Percentiles rank a stretch among this genome's conserved stretches.
Conservation (phyloP, 1,140 invertebrate genomes). For the Brachionus koreanus region DNA sequence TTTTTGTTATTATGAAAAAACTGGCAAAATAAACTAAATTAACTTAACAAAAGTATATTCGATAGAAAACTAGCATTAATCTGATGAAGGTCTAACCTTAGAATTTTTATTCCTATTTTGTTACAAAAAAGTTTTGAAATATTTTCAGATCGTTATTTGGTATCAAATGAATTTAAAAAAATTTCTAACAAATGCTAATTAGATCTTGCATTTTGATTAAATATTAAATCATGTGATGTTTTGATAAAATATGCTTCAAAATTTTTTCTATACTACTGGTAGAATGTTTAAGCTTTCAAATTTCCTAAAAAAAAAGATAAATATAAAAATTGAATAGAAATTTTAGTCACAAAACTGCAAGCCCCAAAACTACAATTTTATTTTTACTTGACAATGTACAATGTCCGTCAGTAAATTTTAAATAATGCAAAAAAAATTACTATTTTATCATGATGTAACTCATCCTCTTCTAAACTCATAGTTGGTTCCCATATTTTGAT, state of each 20-base stretch:
- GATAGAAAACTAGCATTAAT: not conserved
- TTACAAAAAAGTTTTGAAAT: not conserved
- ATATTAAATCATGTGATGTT: too few relatives aligned
- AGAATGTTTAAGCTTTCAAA: not conserved
- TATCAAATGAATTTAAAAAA: not conserved
- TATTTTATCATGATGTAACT: not conserved
- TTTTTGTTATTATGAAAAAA: too few relatives aligned
- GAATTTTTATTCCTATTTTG: not conserved
- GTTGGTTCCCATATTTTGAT: slow-evolving; percentile 77
- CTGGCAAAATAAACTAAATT: not conserved
- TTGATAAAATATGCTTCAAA: too few relatives aligned
- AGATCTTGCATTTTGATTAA: too few relatives aligned
- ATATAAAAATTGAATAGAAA: not conserved
- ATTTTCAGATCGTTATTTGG: not conserved
- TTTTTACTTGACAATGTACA: too few relatives aligned
- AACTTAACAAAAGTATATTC: not conserved
- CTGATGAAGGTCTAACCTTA: not conserved
- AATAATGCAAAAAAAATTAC: not conserved
- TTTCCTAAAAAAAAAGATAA: not conserved
- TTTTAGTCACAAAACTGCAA: too few relatives aligned
- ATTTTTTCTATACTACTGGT: too few relatives aligned
- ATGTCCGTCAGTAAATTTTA: too few relatives aligned
- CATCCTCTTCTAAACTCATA: not conserved
- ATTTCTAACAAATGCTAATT: not conserved
- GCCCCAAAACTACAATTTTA: too few relatives aligned